Conservation (phyloP, 1,140 invertebrate genomes). For the Conus ventricosus region DNA sequence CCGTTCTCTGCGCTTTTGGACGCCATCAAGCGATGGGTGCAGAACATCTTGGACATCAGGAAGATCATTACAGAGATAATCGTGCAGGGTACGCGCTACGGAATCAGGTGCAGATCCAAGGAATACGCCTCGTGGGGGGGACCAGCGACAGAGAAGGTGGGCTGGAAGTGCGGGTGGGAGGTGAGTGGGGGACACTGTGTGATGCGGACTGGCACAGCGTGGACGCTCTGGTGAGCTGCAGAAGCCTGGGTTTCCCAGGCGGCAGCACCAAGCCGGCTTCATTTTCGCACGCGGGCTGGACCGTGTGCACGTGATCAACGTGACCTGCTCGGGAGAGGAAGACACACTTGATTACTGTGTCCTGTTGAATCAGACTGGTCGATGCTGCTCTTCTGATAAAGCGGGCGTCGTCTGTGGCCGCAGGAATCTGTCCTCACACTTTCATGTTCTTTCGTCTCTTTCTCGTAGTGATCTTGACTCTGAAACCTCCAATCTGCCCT, state of each 20-base stretch:
- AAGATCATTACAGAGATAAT: too few species aligned
- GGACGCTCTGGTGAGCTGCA: conserved; percentile 60
- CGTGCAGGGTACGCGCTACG: too few species aligned
- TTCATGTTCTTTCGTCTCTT: background rate
- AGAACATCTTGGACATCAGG: too few species aligned
- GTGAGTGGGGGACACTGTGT: conserved; percentile 60
- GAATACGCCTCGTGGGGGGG: background rate
- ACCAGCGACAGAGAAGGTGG: conserved; percentile 41
- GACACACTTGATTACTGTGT: conserved; percentile 53
- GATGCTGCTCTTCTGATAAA: background rate
- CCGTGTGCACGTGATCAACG: conserved; percentile 55
- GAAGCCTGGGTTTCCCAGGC: conserved; percentile 49
- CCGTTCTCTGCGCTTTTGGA: too few species aligned
- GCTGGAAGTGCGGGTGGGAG: conserved; percentile 58
- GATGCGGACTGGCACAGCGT: conserved; percentile 54
- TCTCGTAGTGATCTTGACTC: background rate
- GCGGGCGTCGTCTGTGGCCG: background rate
- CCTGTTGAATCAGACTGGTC: background rate
- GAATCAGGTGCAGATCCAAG: background rate
- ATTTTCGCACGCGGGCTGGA: conserved; percentile 54
- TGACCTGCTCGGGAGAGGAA: conserved; percentile 61
- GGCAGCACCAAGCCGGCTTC: conserved; percentile 43
- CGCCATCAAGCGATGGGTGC: too few species aligned
- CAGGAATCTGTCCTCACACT: background rate
- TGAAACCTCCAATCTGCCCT: too few species aligned